Evolutionary conservation across 1,140 invertebrate species (phyloP).

Genomic region (Achroia grisella): DNA sequence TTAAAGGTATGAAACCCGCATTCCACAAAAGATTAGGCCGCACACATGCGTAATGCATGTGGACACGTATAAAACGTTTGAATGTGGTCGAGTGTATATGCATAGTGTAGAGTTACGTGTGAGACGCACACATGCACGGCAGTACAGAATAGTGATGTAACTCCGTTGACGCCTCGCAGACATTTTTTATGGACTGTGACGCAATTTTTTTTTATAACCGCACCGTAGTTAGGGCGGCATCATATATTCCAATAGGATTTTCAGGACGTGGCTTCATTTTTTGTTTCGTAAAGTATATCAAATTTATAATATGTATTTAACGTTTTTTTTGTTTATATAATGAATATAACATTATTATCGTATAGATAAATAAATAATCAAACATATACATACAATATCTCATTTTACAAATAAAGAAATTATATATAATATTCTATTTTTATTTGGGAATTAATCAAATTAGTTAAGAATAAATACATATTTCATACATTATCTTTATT

Average conservation of each 20-base stretch:
- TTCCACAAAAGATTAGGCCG: slow-evolving; percentile 67
- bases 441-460: too few relatives aligned
- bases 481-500: too few relatives aligned
- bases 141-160: slow-evolving; percentile 46
- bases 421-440: too few relatives aligned
- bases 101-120: slow-evolving; percentile 10
- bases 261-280: slow-evolving; percentile 6
- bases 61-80: slow-evolving; percentile 21
- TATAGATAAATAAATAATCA: too few relatives aligned
- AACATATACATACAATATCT: too few relatives aligned
- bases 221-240: slow-evolving; percentile 36
- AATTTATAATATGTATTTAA: too few relatives aligned
- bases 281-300: too few relatives aligned
- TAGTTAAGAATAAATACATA: too few relatives aligned
- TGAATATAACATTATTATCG: too few relatives aligned
- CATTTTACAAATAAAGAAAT: too few relatives aligned
- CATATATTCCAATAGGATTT: slow-evolving; percentile 16
- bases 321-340: too few relatives aligned
- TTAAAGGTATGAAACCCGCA: slow-evolving; percentile 62
- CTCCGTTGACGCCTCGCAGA: slow-evolving; percentile 60
- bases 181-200: slow-evolving; percentile 69
- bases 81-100: slow-evolving; percentile 3
- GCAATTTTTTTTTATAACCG: slow-evolving; percentile 65
- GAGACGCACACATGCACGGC: slow-evolving; percentile 15
- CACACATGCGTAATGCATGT: slow-evolving; percentile 26